Evolutionary conservation across 2,797 vertebrate genomes (phyloP).

Genomic region (Heteromormyrus szaboi): DNA sequence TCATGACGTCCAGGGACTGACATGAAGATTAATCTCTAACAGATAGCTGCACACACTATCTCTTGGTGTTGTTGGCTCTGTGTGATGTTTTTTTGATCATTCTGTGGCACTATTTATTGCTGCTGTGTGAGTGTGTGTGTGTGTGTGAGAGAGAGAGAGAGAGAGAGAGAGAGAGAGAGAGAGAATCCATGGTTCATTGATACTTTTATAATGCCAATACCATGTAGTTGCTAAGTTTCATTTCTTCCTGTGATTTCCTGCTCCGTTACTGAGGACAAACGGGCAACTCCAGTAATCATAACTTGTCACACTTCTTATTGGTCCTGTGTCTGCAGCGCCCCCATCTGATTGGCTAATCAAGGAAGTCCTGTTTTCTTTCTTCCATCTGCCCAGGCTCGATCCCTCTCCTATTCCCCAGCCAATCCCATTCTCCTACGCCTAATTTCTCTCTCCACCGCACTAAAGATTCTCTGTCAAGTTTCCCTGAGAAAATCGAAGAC

Average conservation of each 20-base stretch:
- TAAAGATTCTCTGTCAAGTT: constrained; percentile 47
- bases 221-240: neutral
- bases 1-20: neutral
- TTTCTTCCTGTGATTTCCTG: neutral
- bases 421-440: constrained; percentile 16
- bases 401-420: neutral
- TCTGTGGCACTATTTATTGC: too few species aligned
- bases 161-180: too few species aligned
- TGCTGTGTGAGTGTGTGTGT: too few species aligned
- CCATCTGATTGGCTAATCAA: neutral
- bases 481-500: constrained; percentile 34
- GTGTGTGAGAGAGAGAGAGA: too few species aligned
- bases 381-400: neutral
- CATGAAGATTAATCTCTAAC: neutral
- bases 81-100: too few species aligned
- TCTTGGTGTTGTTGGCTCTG: too few species aligned
- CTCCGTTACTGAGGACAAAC: neutral
- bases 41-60: too few species aligned
- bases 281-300: neutral
- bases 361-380: neutral
- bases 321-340: neutral
- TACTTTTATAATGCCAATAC: too few species aligned
- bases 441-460: constrained; percentile 34
- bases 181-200: too few species aligned
- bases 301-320: neutral